phyloP scores from a whole-genome alignment of 53 echinoderm and acorn worm species.

The Antedon mediterranea region DNA sequence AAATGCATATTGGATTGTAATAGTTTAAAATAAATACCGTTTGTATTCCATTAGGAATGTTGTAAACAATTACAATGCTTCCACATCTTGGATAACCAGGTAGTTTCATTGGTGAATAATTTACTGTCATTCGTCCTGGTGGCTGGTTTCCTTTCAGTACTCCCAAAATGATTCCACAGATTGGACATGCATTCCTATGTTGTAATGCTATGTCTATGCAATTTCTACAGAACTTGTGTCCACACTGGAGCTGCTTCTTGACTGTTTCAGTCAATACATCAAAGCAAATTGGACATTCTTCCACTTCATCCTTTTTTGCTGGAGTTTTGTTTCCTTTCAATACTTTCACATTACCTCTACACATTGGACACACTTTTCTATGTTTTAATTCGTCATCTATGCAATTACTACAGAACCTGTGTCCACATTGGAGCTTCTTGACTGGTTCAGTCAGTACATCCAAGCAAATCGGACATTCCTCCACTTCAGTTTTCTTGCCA shows the following conservation, averaged over 20 bases:
- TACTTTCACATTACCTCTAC: slow-evolving; percentile 19
- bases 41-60: slow-evolving; percentile 30
- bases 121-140: slow-evolving; percentile 21
- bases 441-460: slow-evolving; percentile 18
- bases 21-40: too few species aligned
- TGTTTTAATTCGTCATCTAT: slow-evolving; percentile 28
- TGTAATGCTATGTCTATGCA: slow-evolving; percentile 37
- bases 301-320: slow-evolving; percentile 3
- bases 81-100: slow-evolving; percentile 39
- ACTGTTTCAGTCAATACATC: slow-evolving; percentile 16
- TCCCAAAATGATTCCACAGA: slow-evolving; percentile 29
- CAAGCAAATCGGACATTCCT: slow-evolving; percentile 27
- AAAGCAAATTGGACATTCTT: neutral
- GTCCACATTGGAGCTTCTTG: slow-evolving; percentile 19
- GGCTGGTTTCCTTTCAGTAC: slow-evolving; percentile 32
- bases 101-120: slow-evolving; percentile 11
- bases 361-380: slow-evolving; percentile 35
- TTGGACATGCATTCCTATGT: slow-evolving; percentile 31
- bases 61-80: slow-evolving; percentile 27
- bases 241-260: slow-evolving; percentile 18
- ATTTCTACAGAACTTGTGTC: slow-evolving; percentile 27
- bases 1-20: too few species aligned
- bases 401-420: slow-evolving; percentile 31
- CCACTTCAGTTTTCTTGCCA: neutral
- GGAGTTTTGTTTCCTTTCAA: slow-evolving; percentile 15